These are phyloP conservation scores for Meta bourneti DNA, from an alignment of 2,888 invertebrate genomes.

Conservation along the genomic window DNA sequence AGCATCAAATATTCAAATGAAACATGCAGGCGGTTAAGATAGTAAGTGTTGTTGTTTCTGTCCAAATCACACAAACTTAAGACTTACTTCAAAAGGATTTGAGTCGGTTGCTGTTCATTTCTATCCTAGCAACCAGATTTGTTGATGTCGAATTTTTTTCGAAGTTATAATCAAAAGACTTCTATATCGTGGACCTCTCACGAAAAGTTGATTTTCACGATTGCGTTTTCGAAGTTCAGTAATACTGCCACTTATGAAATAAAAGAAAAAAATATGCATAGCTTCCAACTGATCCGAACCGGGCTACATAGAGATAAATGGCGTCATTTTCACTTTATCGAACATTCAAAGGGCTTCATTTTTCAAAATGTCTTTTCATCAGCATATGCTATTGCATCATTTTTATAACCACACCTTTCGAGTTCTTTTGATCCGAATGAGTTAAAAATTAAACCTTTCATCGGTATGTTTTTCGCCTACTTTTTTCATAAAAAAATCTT, in stretches of 20 bases:
- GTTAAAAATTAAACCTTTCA: not conserved
- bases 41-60: conserved; percentile 43
- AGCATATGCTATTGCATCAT: conserved; percentile 20
- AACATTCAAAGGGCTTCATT: conserved; percentile 20
- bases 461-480: not conserved
- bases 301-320: conserved; percentile 14
- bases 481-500: too few relatives aligned
- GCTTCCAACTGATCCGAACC: conserved; percentile 26
- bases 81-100: conserved; percentile 1
- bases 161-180: not conserved
- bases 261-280: not conserved
- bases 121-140: conserved; percentile 66
- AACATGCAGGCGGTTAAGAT: not conserved
- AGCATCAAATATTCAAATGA: not conserved
- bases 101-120: not conserved
- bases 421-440: not conserved
- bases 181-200: not conserved
- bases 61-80: conserved; percentile 24
- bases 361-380: conserved; percentile 29
- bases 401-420: conserved; percentile 34
- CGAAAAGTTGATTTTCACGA: not conserved
- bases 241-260: conserved; percentile 41
- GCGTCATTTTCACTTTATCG: conserved; percentile 21
- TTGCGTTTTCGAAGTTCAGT: not conserved
- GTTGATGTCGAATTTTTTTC: conserved; percentile 39